A percentile compares a stretch with the other conserved stretches of the same genome.
These are phyloP conservation scores for Phalloptychus januarius DNA, from an alignment of 2,797 vertebrate genomes.

Conservation along the genomic window DNA sequence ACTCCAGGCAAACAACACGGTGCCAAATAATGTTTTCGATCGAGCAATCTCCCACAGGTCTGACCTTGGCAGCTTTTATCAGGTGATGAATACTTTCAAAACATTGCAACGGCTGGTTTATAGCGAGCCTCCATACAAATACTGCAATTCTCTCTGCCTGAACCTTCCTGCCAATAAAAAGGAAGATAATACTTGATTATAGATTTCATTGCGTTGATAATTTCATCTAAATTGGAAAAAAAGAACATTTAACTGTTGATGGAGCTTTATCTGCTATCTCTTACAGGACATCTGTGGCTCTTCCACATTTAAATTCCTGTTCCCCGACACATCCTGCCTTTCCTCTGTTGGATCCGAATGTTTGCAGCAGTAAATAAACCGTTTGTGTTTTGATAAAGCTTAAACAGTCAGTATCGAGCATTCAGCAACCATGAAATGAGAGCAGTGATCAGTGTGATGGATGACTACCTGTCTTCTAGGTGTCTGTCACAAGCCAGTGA, in stretches of 20 bases:
- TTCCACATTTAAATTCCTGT: conserved; percentile 7
- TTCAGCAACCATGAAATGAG: conserved; percentile 58
- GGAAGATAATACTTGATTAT: conserved; percentile 50
- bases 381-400: conserved; percentile 43
- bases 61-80: conserved; percentile 79
- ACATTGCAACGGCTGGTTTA: conserved; percentile 60
- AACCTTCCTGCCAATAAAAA: conserved; percentile 21
- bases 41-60: conserved; percentile 55
- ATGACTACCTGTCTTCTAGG: conserved; percentile 46
- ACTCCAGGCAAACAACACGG: conserved; percentile 40
- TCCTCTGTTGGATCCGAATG: not conserved
- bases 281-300: conserved; percentile 51
- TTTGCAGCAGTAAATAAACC: conserved; percentile 21
- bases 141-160: conserved; percentile 39
- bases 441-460: conserved; percentile 15
- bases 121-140: conserved; percentile 7
- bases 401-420: conserved; percentile 37
- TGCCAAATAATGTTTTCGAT: conserved; percentile 62
- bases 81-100: conserved; percentile 67
- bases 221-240: conserved; percentile 25
- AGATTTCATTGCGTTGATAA: conserved; percentile 57
- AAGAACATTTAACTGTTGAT: conserved; percentile 48
- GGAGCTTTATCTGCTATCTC: conserved; percentile 40
- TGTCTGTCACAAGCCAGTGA: conserved; percentile 43
- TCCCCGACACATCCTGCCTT: conserved; percentile 8